Base-by-base conservation (phyloP, 2,888 invertebrate genomes). In the Chaitophorus viminalis region DNA sequence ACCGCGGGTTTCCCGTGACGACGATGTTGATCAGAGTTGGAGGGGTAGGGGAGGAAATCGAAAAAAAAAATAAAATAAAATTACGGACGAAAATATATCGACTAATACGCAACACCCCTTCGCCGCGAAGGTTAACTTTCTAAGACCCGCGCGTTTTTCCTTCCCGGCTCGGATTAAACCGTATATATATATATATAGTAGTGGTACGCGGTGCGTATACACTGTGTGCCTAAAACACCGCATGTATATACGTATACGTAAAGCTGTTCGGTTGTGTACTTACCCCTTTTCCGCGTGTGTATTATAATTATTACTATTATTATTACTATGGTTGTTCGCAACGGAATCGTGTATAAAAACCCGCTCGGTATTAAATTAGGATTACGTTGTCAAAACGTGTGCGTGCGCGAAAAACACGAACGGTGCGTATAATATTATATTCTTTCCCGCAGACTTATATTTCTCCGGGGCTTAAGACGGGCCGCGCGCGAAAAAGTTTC, bases 331-430 rank as follows among this genome's bases (percentile, higher is more conserved):
- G 9, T 17, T 3, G 31, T 25, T 31, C 81, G 6, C 17, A 82
- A 82, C 36, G 36, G 33, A 36, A 17, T 46, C 76, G 65, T 76
- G n/a, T n/a, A n/a, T n/a, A 65, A 84, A 83, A 84, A 75, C 65
- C 84, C 60, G 25, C 17, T 31, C 46, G 33, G 82, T 72, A 85
- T 85, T 85, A 85, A 85, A 85, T 85, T 54, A 78, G 85, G 85
- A 85, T 85, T 85, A 85, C 39, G 33, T 82, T 82, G 72, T 82
- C 82, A 74, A 72, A 82, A 14, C 21, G 31, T 21, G 39, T 18
- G 39, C 29, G 21, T 46, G 65, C 72, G 25, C 54, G 17, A 33
- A 39, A 81, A 68, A 65, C 68, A n/a, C 65, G 70, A 14, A 1
- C 68, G 2, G 1, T 0, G n/a, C 25, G 3, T n/a, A n/a, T n/a